These are phyloP conservation scores for Sandelia bainsii DNA, from an alignment of 2,797 vertebrate species.

Conservation along the genomic window DNA sequence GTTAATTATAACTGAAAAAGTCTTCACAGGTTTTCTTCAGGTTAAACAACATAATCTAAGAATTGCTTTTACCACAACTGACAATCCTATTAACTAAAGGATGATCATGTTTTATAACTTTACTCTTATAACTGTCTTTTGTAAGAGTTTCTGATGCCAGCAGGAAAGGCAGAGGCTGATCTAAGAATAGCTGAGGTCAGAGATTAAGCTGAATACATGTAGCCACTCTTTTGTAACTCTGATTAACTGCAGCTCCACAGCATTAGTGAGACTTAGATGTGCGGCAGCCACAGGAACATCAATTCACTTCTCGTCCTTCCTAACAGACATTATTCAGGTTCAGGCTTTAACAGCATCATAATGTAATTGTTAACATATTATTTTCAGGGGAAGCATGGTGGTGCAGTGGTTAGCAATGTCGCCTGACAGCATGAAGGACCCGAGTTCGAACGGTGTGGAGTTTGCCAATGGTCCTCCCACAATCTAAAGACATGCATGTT, in stretches of 20 bases:
- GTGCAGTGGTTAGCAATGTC: too few species aligned
- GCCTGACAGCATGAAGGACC: too few species aligned
- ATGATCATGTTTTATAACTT: not conserved
- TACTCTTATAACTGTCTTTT: slow-evolving; percentile 20
- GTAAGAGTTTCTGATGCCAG: slow-evolving; percentile 26
- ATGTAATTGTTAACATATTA: too few species aligned
- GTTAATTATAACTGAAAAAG: too few species aligned
- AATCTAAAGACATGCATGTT: too few species aligned
- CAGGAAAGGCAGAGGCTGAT: not conserved
- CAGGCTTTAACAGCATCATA: too few species aligned
- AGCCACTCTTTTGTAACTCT: slow-evolving; percentile 47
- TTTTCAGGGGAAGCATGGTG: too few species aligned
- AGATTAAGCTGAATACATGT: slow-evolving; percentile 60
- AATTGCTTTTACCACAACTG: not conserved
- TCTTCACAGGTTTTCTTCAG: too few species aligned
- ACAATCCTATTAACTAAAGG: slow-evolving; percentile 2
- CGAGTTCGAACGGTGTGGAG: too few species aligned
- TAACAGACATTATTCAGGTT: too few species aligned
- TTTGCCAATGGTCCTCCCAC: too few species aligned
- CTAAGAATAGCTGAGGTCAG: slow-evolving; percentile 59
- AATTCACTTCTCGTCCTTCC: slow-evolving; percentile 16
- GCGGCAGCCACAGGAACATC: slow-evolving; percentile 14
- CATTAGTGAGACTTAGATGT: slow-evolving; percentile 32
- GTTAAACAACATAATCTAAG: not conserved
- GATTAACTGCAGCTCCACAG: slow-evolving; percentile 33